A percentile compares a stretch with the other conserved stretches of the same genome.
Evolutionary conservation across 2,888 invertebrate genomes (phyloP).

Genomic region (Drosophila mercatorum): DNA sequence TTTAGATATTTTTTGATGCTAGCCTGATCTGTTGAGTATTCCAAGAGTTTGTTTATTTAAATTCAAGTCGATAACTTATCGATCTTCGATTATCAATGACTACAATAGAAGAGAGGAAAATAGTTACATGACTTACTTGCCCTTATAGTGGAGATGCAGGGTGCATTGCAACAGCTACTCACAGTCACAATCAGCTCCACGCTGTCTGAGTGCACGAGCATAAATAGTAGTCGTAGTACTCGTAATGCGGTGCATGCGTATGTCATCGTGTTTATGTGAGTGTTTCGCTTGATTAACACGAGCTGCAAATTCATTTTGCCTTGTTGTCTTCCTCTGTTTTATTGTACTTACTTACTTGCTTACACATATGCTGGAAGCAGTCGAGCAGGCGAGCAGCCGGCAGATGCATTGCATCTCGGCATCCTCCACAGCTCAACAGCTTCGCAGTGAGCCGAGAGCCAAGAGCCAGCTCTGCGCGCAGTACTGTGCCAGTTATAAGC

Average conservation of each 20-base stretch:
- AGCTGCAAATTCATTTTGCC: conserved; percentile 80
- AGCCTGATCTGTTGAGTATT: background rate
- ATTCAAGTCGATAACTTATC: background rate
- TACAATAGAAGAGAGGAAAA: background rate
- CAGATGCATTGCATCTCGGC: conserved; percentile 24
- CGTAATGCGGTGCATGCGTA: conserved; percentile 19
- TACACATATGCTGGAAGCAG: conserved; percentile 15
- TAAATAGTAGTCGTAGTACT: conserved; percentile 56
- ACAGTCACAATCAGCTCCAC: conserved; percentile 72
- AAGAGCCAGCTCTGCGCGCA: conserved; percentile 12
- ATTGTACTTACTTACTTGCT: conserved; percentile 10
- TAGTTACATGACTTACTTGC: background rate
- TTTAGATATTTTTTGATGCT: background rate
- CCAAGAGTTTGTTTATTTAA: background rate
- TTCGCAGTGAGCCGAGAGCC: conserved; percentile 3
- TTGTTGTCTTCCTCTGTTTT: conserved; percentile 46
- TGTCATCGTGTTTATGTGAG: conserved; percentile 45
- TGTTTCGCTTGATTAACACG: conserved; percentile 75
- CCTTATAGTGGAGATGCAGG: conserved; percentile 34
- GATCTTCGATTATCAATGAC: background rate
- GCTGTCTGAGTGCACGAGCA: conserved; percentile 67
- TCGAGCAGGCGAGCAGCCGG: conserved; percentile 19
- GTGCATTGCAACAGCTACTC: conserved; percentile 44
- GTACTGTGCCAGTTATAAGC: conserved; percentile 71
- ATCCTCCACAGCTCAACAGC: conserved; percentile 19